These are phyloP conservation scores for Gastrophysa polygoni DNA, from an alignment of 2,888 invertebrate species.

Conservation along the genomic window DNA sequence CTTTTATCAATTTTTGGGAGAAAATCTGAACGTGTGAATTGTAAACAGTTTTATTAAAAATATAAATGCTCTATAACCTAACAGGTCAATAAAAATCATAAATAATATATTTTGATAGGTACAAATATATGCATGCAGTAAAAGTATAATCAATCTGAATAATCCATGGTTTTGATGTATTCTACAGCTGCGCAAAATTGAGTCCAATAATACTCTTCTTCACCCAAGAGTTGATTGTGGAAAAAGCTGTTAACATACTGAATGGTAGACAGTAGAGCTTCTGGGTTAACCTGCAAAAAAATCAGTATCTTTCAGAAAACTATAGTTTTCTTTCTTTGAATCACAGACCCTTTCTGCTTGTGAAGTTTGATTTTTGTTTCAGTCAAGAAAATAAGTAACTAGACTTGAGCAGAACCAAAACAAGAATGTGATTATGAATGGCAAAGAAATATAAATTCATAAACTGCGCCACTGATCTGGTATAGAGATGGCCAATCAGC, in stretches of 20 bases:
- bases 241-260: slow-evolving; percentile 96
- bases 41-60: slow-evolving; percentile 44
- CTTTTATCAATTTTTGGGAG: neutral
- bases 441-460: too few relatives aligned
- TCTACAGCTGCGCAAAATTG: slow-evolving; percentile 96
- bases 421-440: too few relatives aligned
- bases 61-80: slow-evolving; percentile 48
- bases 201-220: slow-evolving; percentile 98
- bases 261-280: slow-evolving; percentile 90
- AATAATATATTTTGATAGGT: slow-evolving; percentile 43
- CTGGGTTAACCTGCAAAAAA: slow-evolving; percentile 83
- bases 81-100: slow-evolving; percentile 48
- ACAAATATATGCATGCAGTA: slow-evolving; percentile 39
- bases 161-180: slow-evolving; percentile 98
- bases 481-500: too few relatives aligned
- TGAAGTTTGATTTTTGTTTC: too few relatives aligned
- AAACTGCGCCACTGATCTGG: too few relatives aligned
- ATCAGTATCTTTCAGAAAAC: neutral
- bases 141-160: slow-evolving; percentile 58
- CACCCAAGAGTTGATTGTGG: slow-evolving; percentile 80
- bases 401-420: too few relatives aligned
- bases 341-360: too few relatives aligned
- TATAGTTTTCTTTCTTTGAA: too few relatives aligned
- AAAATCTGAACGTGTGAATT: slow-evolving; percentile 19
- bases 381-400: too few relatives aligned